A percentile compares a stretch with the other conserved stretches of the same genome.
These are phyloP conservation scores for Mastacembelus armatus DNA, from an alignment of 2,797 vertebrate genomes.

Conservation along the genomic window DNA sequence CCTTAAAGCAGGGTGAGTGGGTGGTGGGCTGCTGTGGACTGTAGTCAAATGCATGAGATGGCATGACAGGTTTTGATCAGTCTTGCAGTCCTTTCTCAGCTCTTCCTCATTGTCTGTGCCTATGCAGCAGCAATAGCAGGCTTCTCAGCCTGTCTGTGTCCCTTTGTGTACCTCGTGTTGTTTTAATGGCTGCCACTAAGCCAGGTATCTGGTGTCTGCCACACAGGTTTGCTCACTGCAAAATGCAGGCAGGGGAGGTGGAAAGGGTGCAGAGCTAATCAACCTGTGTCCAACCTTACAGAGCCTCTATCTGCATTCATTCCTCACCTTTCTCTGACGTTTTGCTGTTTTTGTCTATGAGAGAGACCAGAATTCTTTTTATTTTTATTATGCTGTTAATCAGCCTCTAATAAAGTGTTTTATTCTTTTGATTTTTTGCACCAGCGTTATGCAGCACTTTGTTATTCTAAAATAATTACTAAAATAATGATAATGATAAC, in stretches of 20 bases:
- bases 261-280: not conserved
- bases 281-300: constrained; percentile 21
- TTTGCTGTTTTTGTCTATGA: constrained; percentile 17
- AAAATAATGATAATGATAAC: too few relatives aligned
- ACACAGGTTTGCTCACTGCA: constrained; percentile 5
- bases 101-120: constrained; percentile 78
- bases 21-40: constrained; percentile 70
- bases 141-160: not conserved
- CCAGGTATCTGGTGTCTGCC: constrained; percentile 41
- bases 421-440: not conserved
- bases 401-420: constrained; percentile 29
- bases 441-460: too few relatives aligned
- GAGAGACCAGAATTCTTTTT: constrained; percentile 22
- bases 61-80: constrained; percentile 75
- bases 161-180: constrained; percentile 37
- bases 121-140: not conserved
- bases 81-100: constrained; percentile 44
- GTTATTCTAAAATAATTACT: too few relatives aligned
- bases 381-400: constrained; percentile 36
- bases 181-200: constrained; percentile 22
- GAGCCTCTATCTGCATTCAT: constrained; percentile 17
- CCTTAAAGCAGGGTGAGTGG: constrained; percentile 82
- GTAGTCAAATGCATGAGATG: constrained; percentile 83
- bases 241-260: not conserved
- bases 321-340: not conserved